phyloP scores from a whole-genome alignment of 2,113 vertebrate genomes.

The Tichodroma muraria region DNA sequence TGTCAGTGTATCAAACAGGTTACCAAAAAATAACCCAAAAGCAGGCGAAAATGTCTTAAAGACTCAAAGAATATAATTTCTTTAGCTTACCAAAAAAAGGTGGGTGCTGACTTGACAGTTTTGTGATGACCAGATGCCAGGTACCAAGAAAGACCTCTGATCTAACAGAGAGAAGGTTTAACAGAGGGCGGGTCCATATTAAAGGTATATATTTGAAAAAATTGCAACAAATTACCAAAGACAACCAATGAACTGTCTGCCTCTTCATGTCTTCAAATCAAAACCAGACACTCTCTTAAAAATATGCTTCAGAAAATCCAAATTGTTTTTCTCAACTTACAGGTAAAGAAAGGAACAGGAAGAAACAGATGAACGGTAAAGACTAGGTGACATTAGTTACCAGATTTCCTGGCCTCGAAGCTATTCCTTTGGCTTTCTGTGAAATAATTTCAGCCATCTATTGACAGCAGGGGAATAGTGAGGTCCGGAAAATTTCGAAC shows the following conservation, averaged over 20 bases:
- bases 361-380: fast-evolving
- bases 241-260: background rate
- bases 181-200: background rate
- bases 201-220: background rate
- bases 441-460: background rate
- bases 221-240: background rate
- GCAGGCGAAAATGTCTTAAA: background rate
- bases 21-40: background rate
- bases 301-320: background rate
- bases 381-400: background rate
- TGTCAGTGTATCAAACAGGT: background rate
- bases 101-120: background rate
- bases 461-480: background rate
- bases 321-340: background rate
- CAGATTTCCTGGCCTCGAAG: background rate
- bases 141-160: background rate
- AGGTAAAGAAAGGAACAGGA: background rate
- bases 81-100: background rate
- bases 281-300: background rate
- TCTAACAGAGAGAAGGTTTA: background rate
- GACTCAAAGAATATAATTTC: background rate
- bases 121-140: background rate
- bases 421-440: background rate
- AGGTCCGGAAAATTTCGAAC: background rate
- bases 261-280: background rate